Base-by-base conservation (phyloP, 2,888 invertebrate genomes). In the Lampropteryx suffumata region DNA sequence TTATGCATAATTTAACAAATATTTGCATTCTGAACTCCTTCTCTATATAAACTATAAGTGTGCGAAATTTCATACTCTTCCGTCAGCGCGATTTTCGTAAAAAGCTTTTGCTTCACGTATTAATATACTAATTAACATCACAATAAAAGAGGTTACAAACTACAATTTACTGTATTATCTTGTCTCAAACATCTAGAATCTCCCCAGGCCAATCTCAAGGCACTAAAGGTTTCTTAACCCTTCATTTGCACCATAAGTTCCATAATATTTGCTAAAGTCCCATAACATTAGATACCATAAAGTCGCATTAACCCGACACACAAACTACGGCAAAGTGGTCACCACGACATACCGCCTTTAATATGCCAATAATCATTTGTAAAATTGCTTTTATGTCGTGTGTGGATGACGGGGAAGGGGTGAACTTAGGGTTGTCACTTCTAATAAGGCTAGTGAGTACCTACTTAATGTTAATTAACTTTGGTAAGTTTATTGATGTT, bases 361-460 rank as follows among this genome's bases (percentile, higher is more conserved):
- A 85, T 85, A 88, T 82, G 87, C 77, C 85, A 76, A 87, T 89
- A 89, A 88, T 84, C 86, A 88, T 89, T 89, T 88, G 76, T 74
- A 68, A 78, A 84, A 89, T 85, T 79, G 86, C 86, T 82, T 86
- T 82, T 82, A 83, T 79, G 85, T 79, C 79, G 77, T 78, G 71
- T 52, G 60, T 54, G 33, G 26, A 33, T 40, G 47, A 44, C 58
- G 71, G 73, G 71, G 77, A 83, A 81, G 81, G 82, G 86, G 84
- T 84, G 70, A 39, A 3, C 1, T 8, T 74, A 84, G 83, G 84
- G 84, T 62, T 83, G 78, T 0, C 60, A 55, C 61, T 36, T 26
- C 14, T 29, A 10, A 14, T 28, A n/a, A 26, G n/a, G 24, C 11
- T 35, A 7, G 9, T n/a, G 2, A 28, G 2, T 28, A 28, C 9